A percentile compares a stretch with the other conserved stretches of the same genome.
phyloP scores from a whole-genome alignment of 2,888 invertebrate species.

The Aromia moschata region DNA sequence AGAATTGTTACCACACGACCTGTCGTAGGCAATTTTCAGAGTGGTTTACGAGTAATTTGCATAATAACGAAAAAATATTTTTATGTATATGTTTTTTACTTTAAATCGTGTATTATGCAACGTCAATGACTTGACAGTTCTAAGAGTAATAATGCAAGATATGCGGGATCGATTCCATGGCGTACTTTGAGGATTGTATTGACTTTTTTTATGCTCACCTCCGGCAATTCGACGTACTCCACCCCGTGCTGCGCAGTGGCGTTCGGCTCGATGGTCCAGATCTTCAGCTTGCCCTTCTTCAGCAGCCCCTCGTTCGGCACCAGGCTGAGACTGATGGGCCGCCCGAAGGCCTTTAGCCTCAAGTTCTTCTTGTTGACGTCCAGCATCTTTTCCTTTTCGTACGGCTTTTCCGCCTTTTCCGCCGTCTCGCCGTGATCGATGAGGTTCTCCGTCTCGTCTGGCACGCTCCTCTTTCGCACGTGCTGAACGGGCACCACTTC shows the following conservation, averaged over 20 bases:
- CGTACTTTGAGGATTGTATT: no score
- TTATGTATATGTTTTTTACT: no score
- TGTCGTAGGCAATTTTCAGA: no score
- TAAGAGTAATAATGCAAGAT: no score
- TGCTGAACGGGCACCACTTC: constrained; percentile 82
- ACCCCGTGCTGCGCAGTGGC: constrained; percentile 81
- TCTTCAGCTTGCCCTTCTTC: constrained; percentile 71
- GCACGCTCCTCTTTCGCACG: constrained; percentile 62
- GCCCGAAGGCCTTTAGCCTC: constrained; percentile 83
- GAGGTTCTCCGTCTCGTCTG: constrained; percentile 40
- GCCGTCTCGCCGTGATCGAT: constrained; percentile 57
- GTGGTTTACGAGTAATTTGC: no score
- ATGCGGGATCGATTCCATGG: no score
- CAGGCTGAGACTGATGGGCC: constrained; percentile 76
- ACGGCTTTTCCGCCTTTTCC: constrained; percentile 32
- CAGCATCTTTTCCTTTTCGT: constrained; percentile 34
- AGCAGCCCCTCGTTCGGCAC: constrained; percentile 81
- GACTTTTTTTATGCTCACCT: constrained; percentile 73
- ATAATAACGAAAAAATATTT: no score
- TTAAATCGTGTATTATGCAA: no score
- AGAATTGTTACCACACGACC: no score
- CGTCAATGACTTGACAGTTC: no score
- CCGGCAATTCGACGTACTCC: constrained; percentile 78
- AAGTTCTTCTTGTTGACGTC: constrained; percentile 68
- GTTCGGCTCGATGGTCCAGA: constrained; percentile 84